A percentile compares a stretch with the other conserved stretches of the same genome.
phyloP scores from a whole-genome alignment of 2,797 vertebrate species.

The Esox masquinongy region DNA sequence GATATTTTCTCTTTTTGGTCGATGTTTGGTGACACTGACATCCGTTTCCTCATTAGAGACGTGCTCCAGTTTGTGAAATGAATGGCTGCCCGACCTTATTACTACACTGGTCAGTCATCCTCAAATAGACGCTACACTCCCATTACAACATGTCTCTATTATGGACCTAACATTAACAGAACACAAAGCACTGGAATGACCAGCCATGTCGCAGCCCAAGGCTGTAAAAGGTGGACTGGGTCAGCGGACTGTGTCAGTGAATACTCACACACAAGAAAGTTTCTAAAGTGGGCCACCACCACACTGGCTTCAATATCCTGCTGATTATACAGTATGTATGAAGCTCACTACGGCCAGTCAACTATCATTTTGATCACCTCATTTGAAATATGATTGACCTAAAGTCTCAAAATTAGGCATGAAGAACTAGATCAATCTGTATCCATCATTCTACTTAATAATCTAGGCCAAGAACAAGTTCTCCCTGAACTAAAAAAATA shows the following conservation, averaged over 20 bases:
- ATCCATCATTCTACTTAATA: background rate
- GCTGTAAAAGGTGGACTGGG: background rate
- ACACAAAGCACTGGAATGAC: background rate
- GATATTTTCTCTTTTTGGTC: constrained; percentile 18
- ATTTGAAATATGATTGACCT: background rate
- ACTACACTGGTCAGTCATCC: constrained; percentile 53
- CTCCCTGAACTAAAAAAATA: background rate
- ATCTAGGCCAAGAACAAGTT: background rate
- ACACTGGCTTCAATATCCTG: background rate
- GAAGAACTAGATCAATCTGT: background rate
- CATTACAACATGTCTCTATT: constrained; percentile 26
- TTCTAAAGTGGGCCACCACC: background rate
- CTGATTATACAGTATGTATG: background rate
- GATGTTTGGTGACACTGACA: constrained; percentile 55
- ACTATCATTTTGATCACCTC: background rate
- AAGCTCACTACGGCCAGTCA: background rate
- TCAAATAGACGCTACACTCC: constrained; percentile 37
- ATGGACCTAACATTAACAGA: background rate
- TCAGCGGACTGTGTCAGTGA: background rate
- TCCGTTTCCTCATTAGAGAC: constrained; percentile 65
- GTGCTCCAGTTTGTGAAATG: constrained; percentile 63
- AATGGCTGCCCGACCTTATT: constrained; percentile 56
- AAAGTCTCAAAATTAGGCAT: background rate
- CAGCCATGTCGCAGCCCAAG: background rate
- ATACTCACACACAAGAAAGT: background rate